phyloP scores from a whole-genome alignment of 2,113 vertebrate species.

The Ptilonorhynchus violaceus region DNA sequence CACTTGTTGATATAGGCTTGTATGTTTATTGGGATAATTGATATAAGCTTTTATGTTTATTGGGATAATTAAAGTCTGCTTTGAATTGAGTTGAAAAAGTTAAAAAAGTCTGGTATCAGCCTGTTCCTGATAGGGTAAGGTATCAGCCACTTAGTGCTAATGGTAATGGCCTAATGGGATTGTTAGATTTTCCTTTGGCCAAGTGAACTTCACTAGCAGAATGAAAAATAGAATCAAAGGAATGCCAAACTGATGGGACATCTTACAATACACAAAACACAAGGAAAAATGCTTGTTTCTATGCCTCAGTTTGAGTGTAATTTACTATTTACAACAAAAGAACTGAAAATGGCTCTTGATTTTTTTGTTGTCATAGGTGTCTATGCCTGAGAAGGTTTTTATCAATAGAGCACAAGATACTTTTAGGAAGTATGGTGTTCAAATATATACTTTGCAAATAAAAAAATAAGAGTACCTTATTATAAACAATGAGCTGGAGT shows the following conservation, averaged over 20 bases:
- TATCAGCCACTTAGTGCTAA: neutral
- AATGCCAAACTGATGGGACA: neutral
- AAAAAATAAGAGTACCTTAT: neutral
- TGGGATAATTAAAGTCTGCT: slow-evolving; percentile 9
- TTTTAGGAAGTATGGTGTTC: neutral
- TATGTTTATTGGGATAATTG: neutral
- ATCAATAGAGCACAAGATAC: neutral
- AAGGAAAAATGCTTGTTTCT: neutral
- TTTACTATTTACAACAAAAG: neutral
- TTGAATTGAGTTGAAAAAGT: neutral
- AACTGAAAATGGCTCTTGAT: neutral
- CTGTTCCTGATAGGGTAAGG: neutral
- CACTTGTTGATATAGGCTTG: neutral
- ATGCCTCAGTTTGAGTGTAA: neutral
- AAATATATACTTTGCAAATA: neutral
- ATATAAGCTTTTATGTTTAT: neutral
- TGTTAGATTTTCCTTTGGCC: neutral
- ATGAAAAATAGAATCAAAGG: neutral
- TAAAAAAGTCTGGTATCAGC: neutral
- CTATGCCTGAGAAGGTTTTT: neutral
- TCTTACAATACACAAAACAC: neutral
- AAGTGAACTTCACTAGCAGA: neutral
- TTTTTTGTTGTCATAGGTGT: neutral
- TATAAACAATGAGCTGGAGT: neutral
- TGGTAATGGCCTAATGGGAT: neutral